phyloP scores from a whole-genome alignment of 2,888 invertebrate species.

The Digitonthophagus gazella region DNA sequence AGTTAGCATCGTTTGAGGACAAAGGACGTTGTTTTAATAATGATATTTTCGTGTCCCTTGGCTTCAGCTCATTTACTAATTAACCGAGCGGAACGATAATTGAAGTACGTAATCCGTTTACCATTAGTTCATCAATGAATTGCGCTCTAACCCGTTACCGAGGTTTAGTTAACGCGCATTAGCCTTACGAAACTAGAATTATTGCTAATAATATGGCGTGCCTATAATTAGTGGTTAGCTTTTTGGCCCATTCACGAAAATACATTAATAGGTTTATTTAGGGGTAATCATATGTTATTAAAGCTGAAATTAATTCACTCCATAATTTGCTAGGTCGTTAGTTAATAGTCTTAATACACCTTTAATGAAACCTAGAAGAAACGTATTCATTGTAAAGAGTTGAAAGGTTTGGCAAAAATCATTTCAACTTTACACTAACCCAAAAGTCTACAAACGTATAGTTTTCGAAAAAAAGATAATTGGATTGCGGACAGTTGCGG shows the following conservation, averaged over 20 bases:
- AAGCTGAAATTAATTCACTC: too few species aligned
- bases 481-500: not conserved
- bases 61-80: not conserved
- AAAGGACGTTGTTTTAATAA: not conserved
- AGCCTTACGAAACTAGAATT: not conserved
- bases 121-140: not conserved
- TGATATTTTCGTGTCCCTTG: not conserved
- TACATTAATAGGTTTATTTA: not conserved
- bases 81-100: not conserved
- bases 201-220: not conserved
- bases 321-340: too few species aligned
- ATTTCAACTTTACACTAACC: not conserved
- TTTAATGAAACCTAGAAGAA: too few species aligned
- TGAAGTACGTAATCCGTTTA: not conserved
- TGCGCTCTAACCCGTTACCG: not conserved
- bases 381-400: too few species aligned
- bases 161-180: not conserved
- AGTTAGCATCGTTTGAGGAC: not conserved
- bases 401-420: too few species aligned
- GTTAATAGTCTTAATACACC: too few species aligned
- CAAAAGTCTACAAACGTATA: not conserved
- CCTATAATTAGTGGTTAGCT: not conserved
- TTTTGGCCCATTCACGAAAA: not conserved
- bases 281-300: not conserved
- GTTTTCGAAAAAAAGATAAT: not conserved